phyloP scores from a whole-genome alignment of 2,797 vertebrate genomes.

The Poeciliopsis turneri region DNA sequence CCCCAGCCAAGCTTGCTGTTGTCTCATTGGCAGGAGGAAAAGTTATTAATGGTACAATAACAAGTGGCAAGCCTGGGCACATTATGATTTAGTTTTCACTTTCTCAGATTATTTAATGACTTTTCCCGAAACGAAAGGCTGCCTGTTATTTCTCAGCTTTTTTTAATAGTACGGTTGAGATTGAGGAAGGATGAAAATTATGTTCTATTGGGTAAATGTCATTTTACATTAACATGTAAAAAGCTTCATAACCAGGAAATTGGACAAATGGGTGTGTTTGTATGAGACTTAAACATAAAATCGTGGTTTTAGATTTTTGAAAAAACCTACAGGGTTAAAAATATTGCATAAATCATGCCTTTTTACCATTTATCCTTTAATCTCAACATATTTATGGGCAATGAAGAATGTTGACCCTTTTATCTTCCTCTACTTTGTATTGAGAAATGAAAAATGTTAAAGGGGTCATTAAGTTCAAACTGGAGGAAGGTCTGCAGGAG shows the following conservation, averaged over 20 bases:
- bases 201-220: slow-evolving; percentile 69
- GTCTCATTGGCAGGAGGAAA: slow-evolving; percentile 75
- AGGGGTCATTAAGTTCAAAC: slow-evolving; percentile 35
- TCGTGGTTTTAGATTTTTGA: background rate
- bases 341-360: slow-evolving; percentile 13
- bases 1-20: slow-evolving; percentile 70
- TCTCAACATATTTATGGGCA: slow-evolving; percentile 21
- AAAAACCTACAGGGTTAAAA: background rate
- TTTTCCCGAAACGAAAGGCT: slow-evolving; percentile 77
- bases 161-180: slow-evolving; percentile 38
- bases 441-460: slow-evolving; percentile 22
- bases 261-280: background rate
- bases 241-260: slow-evolving; percentile 17
- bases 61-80: slow-evolving; percentile 78
- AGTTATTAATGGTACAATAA: slow-evolving; percentile 84
- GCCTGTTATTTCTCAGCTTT: slow-evolving; percentile 76
- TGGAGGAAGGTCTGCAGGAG: slow-evolving; percentile 29
- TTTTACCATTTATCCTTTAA: slow-evolving; percentile 22
- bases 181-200: slow-evolving; percentile 45
- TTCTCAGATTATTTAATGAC: slow-evolving; percentile 80
- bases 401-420: slow-evolving; percentile 15
- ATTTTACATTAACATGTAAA: slow-evolving; percentile 41
- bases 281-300: background rate
- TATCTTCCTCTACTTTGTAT: slow-evolving; percentile 11
- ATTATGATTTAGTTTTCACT: slow-evolving; percentile 78